Conservation (phyloP, 2,797 vertebrate species). For the Crotalus adamanteus region DNA sequence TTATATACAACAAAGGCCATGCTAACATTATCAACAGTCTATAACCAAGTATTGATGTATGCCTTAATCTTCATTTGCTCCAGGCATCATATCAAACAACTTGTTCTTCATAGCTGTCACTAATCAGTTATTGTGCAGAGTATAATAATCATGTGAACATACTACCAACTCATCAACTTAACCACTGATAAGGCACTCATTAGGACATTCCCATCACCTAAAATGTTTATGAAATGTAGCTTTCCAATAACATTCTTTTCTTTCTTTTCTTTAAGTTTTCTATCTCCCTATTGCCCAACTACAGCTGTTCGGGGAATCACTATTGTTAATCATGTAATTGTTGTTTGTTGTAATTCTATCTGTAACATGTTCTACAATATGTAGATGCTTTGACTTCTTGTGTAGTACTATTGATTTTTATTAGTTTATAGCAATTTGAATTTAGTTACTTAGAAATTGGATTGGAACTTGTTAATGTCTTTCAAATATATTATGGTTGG, state of each 20-base stretch:
- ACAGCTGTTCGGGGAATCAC: not conserved
- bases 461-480: not conserved
- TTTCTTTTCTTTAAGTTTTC: not conserved
- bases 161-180: not conserved
- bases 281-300: not conserved
- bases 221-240: not conserved
- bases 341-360: not conserved
- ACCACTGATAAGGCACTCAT: not conserved
- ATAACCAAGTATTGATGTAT: not conserved
- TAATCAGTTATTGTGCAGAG: not conserved
- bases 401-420: not conserved
- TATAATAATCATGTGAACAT: not conserved
- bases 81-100: not conserved
- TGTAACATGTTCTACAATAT: not conserved
- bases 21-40: not conserved
- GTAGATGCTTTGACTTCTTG: not conserved
- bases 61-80: not conserved
- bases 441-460: not conserved
- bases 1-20: constrained; percentile 2
- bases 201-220: not conserved
- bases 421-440: not conserved
- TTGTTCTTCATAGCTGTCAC: not conserved
- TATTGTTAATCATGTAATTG: not conserved
- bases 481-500: not conserved
- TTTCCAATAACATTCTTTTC: not conserved